These are phyloP conservation scores for Lindbergichthys nudifrons DNA, from an alignment of 2,797 vertebrate genomes.

Conservation along the genomic window DNA sequence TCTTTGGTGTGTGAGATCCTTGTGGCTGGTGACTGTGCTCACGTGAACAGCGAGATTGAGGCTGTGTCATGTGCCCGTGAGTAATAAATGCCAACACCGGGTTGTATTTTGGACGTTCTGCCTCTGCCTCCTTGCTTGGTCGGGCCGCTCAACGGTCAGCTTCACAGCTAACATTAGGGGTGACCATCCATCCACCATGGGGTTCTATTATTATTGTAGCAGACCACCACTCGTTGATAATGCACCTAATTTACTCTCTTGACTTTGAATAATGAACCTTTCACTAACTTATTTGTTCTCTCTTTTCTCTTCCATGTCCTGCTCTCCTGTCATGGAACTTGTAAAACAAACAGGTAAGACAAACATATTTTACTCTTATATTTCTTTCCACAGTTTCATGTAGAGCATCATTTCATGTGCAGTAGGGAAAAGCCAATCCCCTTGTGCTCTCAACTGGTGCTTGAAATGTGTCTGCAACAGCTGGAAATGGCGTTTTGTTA, in stretches of 20 bases:
- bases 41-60: no score
- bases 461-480: constrained; percentile 5
- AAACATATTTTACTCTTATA: neutral
- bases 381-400: neutral
- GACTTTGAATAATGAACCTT: neutral
- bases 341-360: constrained; percentile 76
- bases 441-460: neutral
- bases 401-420: neutral
- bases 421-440: neutral
- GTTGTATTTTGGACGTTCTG: no score
- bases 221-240: neutral
- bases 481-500: constrained; percentile 17
- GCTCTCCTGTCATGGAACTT: constrained; percentile 18
- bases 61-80: no score
- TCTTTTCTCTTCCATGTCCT: constrained; percentile 50
- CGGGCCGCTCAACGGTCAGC: no score
- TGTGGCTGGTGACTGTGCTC: no score
- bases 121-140: no score
- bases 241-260: neutral
- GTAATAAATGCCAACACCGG: no score
- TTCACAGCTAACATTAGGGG: neutral
- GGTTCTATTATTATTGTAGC: no score
- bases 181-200: neutral
- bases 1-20: no score
- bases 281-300: constrained; percentile 31